Evolutionary conservation across 1,140 invertebrate genomes (phyloP), one percentile per base, ranked within the genome.

Genomic region (Drosophila willistoni): DNA sequence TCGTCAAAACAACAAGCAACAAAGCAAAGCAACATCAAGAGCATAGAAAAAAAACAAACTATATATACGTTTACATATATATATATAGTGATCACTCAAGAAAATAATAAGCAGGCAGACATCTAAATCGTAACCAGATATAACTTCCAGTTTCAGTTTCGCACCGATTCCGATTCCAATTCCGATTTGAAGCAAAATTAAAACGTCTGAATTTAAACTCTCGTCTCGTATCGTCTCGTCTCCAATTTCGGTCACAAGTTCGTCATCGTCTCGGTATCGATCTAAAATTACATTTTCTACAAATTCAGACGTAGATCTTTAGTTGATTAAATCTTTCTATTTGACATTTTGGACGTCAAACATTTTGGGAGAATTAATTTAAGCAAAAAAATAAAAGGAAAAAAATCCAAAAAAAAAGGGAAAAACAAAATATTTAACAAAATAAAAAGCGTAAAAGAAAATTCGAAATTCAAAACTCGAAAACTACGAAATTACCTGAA

Each of bases 401-500:
- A 71, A 56, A 25, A 34, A 77, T 51, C n/a, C 55, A 59, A 14
- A 57, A 19, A 60, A 47, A 44, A 14, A 57, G 12, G 54, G 22
- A 13, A 17, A 39, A 65, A 66, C 7, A 36, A 36, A 10, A 36
- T 12, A 47, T 59, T 66, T 39, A 10, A 54, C 13, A 12, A 68
- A n/a, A 73, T 68, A 74, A 70, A 54, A 60, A 60, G 57, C 63
- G 73, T 51, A 66, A 81, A 75, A 81, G 73, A 81, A 81, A 67
- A 74, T 72, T 72, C 71, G 55, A 78, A 65, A 78, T 51, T 51
- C 19, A 22, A 51, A 51, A 51, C 44, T 60, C 34, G 42, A 68
- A 83, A 89, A 84, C 89, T 91, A 91, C 89, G 89, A 91, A 91
- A 91, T 91, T 91, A 91, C 89, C 89, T 91, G 89, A 91, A 79